phyloP scores from a whole-genome alignment of 2,888 invertebrate genomes.

The Andrena flavipes region DNA sequence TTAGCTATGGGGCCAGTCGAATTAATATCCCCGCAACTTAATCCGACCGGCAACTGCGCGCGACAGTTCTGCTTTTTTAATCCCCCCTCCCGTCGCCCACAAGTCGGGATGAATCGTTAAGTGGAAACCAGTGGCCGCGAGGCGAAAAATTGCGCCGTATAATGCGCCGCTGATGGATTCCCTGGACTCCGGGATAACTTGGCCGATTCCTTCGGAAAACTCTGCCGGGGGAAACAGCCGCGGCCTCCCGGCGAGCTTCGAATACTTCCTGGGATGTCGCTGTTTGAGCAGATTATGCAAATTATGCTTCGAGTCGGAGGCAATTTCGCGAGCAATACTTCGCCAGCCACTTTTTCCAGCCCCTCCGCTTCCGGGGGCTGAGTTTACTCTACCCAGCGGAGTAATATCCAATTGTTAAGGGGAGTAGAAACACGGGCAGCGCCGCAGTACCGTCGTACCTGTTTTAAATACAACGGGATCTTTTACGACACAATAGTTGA shows the following conservation, averaged over 20 bases:
- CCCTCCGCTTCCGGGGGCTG: too few species aligned
- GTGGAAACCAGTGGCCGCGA: not conserved
- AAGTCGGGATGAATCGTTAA: not conserved
- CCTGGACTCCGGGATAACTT: too few species aligned
- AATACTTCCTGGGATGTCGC: too few species aligned
- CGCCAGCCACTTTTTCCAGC: not conserved
- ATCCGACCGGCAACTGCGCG: slow-evolving; percentile 38
- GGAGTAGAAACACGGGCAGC: not conserved
- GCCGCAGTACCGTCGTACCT: too few species aligned
- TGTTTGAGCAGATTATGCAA: not conserved
- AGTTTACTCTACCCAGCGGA: too few species aligned
- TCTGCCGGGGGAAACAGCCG: too few species aligned
- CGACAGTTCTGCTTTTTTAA: slow-evolving; percentile 26
- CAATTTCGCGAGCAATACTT: not conserved
- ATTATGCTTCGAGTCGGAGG: not conserved
- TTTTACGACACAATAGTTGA: too few species aligned
- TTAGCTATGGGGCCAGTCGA: slow-evolving; percentile 44
- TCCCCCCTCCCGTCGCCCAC: not conserved
- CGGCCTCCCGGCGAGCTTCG: too few species aligned
- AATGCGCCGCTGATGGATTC: too few species aligned
- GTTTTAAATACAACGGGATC: too few species aligned
- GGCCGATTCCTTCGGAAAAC: too few species aligned
- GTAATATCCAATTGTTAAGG: not conserved
- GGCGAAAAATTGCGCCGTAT: not conserved
- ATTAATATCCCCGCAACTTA: slow-evolving; percentile 59